These are phyloP conservation scores for Diachasma alloeum DNA, from an alignment of 1,140 invertebrate species.

Conservation along the genomic window DNA sequence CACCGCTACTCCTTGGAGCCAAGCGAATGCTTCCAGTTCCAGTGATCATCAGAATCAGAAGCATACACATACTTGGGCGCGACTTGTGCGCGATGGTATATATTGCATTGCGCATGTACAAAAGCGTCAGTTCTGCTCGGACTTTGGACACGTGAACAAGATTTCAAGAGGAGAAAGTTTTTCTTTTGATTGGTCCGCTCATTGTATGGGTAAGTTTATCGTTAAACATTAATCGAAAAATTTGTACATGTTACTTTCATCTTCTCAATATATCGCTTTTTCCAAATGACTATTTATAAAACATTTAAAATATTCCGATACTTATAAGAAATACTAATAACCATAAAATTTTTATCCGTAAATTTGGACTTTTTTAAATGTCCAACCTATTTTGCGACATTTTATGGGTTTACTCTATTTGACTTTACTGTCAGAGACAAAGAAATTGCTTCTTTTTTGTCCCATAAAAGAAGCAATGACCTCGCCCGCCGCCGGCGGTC, in stretches of 20 bases:
- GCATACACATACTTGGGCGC: no score
- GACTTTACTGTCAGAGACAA: not conserved
- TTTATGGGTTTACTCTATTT: not conserved
- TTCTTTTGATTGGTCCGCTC: conserved; percentile 65
- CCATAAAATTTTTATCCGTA: no score
- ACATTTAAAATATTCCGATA: no score
- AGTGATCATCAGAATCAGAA: no score
- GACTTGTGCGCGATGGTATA: conserved; percentile 22
- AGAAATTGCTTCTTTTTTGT: no score
- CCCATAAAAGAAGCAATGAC: not conserved
- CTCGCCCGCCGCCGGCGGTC: not conserved
- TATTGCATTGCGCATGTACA: conserved; percentile 31
- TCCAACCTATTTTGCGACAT: not conserved
- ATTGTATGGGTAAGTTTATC: conserved; percentile 62
- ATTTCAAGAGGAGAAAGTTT: conserved; percentile 54
- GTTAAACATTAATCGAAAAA: not conserved
- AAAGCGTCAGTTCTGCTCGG: conserved; percentile 49
- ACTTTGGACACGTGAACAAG: conserved; percentile 50
- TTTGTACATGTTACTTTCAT: no score
- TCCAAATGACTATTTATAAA: no score
- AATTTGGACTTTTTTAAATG: no score
- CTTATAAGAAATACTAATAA: no score
- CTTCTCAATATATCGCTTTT: no score
- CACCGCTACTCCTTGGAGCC: no score
- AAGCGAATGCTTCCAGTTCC: no score